Conservation (phyloP, 2,888 invertebrate species). For the Caenorhabditis japonica region DNA sequence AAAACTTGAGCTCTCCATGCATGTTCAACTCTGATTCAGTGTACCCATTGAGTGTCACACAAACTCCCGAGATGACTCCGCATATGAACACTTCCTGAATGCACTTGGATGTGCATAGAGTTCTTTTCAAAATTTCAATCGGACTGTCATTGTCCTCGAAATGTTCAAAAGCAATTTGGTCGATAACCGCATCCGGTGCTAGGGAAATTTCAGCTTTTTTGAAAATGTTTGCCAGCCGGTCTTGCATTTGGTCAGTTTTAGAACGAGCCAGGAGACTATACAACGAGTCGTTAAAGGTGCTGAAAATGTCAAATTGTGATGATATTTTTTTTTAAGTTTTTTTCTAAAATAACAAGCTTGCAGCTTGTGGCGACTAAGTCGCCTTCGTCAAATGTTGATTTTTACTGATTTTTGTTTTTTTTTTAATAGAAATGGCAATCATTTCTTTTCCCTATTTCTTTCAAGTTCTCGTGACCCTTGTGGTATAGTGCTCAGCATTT, state of each 20-base stretch:
- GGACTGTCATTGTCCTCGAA: conserved; percentile 32
- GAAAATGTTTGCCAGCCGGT: conserved; percentile 11
- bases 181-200: conserved; percentile 33
- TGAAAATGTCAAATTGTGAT: too few species aligned
- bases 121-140: conserved; percentile 24
- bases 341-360: too few species aligned
- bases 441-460: too few species aligned
- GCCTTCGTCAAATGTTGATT: too few species aligned
- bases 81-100: conserved; percentile 34
- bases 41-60: conserved; percentile 16
- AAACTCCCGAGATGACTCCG: conserved; percentile 23
- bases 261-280: conserved; percentile 27
- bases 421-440: too few species aligned
- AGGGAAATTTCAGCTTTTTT: conserved; percentile 4
- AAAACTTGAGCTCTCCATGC: conserved; percentile 32
- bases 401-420: too few species aligned
- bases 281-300: conserved; percentile 39
- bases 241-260: conserved; percentile 33
- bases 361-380: too few species aligned
- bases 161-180: conserved; percentile 39
- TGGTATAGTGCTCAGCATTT: too few species aligned
- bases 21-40: conserved; percentile 9
- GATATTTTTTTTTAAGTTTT: too few species aligned
- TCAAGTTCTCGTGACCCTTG: too few species aligned
- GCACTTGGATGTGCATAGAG: conserved; percentile 28